Evolutionary conservation across 2,797 vertebrate species (phyloP), one percentile per base, ranked within the genome.

Genomic region (Oophaga sylvatica): DNA sequence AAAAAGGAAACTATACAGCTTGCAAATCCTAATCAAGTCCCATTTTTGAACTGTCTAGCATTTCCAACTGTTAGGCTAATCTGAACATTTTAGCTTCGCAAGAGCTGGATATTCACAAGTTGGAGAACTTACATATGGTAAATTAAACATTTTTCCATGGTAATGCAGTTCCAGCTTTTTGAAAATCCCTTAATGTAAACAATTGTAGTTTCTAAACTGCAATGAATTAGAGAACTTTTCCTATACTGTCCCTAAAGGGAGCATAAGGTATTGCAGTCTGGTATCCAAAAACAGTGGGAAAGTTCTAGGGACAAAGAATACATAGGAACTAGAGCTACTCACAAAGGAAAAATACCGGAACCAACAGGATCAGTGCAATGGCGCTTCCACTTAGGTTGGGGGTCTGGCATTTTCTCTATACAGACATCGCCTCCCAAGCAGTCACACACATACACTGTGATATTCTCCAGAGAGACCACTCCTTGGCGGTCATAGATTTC

Each of bases 401-500:
- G 0, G 0, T 17, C 12, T 4, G 29, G 0, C 59, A 57, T 85
- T 56, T n/a, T 87, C 2, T 4, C 0, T 0, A 13, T 48, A 83
- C 95, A 96, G 85, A 84, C 87, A 1, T 88, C 67, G 3, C 0
- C 87, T 17, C 57, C 0, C 5, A 86, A 0, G 81, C 95, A 96
- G n/a, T 90, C 79, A 13, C 95, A 96, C 76, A 96, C 95, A 7
- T 87, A 91, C 5, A 95, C 89, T 0, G 93, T 90, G 63, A 95
- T 62, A 82, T 92, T 94, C 70, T 94, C 91, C 0, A 91, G 1
- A 7, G 85, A 65, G 1, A 6, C 45, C 0, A 41, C 0, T 0
- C 91, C 93, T 88, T 95, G 94, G 26, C 60, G 89, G 86, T 95
- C 95, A n/a, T 73, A 92, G 60, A 95, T 91, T 80, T 92, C 91